Evolutionary conservation across 2,113 vertebrate genomes (phyloP).

Genomic region (Tympanuchus pallidicinctus): DNA sequence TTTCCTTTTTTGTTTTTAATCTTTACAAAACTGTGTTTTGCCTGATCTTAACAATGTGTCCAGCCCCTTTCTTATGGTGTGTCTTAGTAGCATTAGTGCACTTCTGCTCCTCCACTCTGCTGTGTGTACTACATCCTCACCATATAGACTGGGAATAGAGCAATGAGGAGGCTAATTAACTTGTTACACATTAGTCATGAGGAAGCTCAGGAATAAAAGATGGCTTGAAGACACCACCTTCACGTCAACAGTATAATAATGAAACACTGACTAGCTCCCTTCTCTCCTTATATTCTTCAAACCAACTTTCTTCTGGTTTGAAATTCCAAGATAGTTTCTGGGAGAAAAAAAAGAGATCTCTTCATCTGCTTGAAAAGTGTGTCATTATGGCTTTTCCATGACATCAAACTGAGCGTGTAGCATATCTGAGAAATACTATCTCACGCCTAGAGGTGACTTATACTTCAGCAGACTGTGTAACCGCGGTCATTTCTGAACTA

Average conservation of each 20-base stretch:
- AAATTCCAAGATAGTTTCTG: background rate
- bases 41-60: fast-evolving
- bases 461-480: background rate
- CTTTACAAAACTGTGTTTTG: background rate
- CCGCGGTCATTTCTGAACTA: background rate
- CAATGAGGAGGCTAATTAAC: background rate
- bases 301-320: background rate
- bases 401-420: background rate
- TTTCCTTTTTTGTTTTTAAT: background rate
- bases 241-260: fast-evolving
- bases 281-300: background rate
- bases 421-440: background rate
- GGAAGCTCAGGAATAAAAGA: background rate
- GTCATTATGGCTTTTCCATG: background rate
- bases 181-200: background rate
- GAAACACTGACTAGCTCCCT: background rate
- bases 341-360: background rate
- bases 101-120: background rate
- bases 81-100: background rate
- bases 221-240: background rate
- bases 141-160: background rate
- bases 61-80: fast-evolving
- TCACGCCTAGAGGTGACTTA: background rate
- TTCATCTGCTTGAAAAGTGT: background rate
- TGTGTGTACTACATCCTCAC: background rate